phyloP scores from a whole-genome alignment of 1,140 invertebrate species.

The Drosophila persimilis region DNA sequence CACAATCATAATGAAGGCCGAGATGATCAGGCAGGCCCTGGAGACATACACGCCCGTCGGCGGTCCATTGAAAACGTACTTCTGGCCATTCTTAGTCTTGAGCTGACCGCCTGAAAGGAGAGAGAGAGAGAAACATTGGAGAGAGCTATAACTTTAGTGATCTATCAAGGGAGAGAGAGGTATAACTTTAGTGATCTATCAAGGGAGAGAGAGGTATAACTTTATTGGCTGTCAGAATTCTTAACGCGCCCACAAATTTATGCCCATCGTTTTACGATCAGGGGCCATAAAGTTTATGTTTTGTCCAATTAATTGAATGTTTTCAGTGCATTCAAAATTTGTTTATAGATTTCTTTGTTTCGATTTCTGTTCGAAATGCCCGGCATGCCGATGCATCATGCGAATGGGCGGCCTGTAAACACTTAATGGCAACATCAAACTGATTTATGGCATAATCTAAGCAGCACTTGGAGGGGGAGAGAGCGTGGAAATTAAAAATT shows the following conservation, averaged over 20 bases:
- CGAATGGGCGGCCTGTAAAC: conserved; percentile 39
- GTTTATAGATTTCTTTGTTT: conserved; percentile 33
- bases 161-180: neutral
- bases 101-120: conserved; percentile 72
- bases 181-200: conserved; percentile 1
- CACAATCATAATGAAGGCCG: conserved; percentile 59
- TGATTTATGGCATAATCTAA: conserved; percentile 74
- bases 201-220: neutral
- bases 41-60: conserved; percentile 78
- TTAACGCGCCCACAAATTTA: conserved; percentile 23
- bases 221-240: conserved; percentile 27
- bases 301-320: conserved; percentile 58
- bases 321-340: conserved; percentile 50
- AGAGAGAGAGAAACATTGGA: conserved; percentile 1
- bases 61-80: conserved; percentile 80
- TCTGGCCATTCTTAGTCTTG: conserved; percentile 82
- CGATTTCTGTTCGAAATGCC: conserved; percentile 41
- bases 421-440: conserved; percentile 49
- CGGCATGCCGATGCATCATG: conserved; percentile 52
- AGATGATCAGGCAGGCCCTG: conserved; percentile 62
- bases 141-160: neutral
- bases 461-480: conserved; percentile 28
- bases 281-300: conserved; percentile 41
- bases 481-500: conserved; percentile 25
- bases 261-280: conserved; percentile 19